Base-by-base conservation (phyloP, 2,888 invertebrate species). In the Sisyra nigra region DNA sequence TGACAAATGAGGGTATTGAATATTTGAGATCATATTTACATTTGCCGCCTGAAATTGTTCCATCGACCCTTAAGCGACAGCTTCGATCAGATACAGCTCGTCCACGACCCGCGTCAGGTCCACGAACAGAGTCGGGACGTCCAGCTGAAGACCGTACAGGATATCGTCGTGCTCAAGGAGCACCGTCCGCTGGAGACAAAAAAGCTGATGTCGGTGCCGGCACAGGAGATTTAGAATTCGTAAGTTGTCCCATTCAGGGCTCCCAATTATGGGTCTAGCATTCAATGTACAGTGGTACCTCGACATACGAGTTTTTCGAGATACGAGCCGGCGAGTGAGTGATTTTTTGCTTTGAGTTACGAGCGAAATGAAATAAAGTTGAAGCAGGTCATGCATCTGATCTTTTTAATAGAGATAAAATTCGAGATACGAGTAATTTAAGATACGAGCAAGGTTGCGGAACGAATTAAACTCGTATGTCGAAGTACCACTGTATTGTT, bases 1-100 rank as follows among this genome's bases (percentile, higher is more conserved):
- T 98, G 53, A 98, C 94, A 50, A 97, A 98, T 62, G 92, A 96
- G 58, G 98, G 98, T 52, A 97, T 98, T 61, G 88, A 91, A 62
- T 97, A 92, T 65, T 70, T 99, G 51, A 75, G 98, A 51, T 85
- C 85, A 58, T 96, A 86, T 67, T 75, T 99, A 50, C 94, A 98
- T 60, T 73, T 99, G 57, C 97, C 98, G 7, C 83, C 94, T 49
- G 98, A 98, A 76, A 97, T 98, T 66, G 96, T 99, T 30, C 98
- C 98, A 32, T 83, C 94, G 2, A 98, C 98, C 1, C 72, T 98
- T 51, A 97, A 94, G 68, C 78, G 92, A 49, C 91, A 89, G 53
- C 76, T 80, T 8, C 76, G 91, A 50, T 74, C 86, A 3, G 93
- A 93, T 62, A 78, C 89, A 2, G 80, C 82, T 29, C 76, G 91